A percentile compares a stretch with the other conserved stretches of the same genome.
phyloP scores from a whole-genome alignment of 2,113 vertebrate species.

The Erythrolamprus reginae region DNA sequence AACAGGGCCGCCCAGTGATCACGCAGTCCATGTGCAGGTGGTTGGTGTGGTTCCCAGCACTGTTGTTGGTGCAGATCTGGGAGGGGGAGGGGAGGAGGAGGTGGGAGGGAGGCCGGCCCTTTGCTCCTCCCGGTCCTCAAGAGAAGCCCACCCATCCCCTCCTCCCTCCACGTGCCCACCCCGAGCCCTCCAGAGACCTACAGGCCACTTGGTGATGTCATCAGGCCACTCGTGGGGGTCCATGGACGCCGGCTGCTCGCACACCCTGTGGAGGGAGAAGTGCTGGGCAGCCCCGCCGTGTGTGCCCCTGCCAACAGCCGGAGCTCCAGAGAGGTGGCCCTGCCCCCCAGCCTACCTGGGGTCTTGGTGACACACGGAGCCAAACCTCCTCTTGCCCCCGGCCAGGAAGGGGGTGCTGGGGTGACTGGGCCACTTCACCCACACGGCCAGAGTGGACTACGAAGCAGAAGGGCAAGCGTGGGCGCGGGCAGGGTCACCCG shows the following conservation, averaged over 20 bases:
- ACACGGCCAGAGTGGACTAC: slow-evolving; percentile 91
- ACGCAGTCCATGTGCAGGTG: slow-evolving; percentile 94
- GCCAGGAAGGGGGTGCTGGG: slow-evolving; percentile 80
- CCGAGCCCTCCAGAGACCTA: slow-evolving; percentile 59
- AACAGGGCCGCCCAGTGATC: slow-evolving; percentile 94
- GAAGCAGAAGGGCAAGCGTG: not conserved
- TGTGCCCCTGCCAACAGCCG: not conserved
- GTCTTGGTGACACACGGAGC: slow-evolving; percentile 96
- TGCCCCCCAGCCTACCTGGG: slow-evolving; percentile 76
- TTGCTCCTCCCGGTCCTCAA: not conserved
- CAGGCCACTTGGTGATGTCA: slow-evolving; percentile 98
- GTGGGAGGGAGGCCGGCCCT: not conserved
- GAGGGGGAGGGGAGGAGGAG: slow-evolving; percentile 9
- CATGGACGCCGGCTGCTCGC: slow-evolving; percentile 90
- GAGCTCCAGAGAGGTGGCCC: not conserved
- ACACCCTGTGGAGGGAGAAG: slow-evolving; percentile 75
- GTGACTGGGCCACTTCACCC: slow-evolving; percentile 94
- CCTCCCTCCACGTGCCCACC: accelerated
- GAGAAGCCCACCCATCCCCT: not conserved
- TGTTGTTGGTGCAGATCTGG: slow-evolving; percentile 95
- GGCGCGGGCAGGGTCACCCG: not conserved
- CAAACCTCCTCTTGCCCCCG: slow-evolving; percentile 76
- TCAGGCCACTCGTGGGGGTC: slow-evolving; percentile 95
- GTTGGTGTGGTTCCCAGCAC: slow-evolving; percentile 93
- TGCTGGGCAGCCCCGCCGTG: not conserved